Evolutionary conservation across 2,888 invertebrate species (phyloP).

Genomic region (Operophtera brumata): DNA sequence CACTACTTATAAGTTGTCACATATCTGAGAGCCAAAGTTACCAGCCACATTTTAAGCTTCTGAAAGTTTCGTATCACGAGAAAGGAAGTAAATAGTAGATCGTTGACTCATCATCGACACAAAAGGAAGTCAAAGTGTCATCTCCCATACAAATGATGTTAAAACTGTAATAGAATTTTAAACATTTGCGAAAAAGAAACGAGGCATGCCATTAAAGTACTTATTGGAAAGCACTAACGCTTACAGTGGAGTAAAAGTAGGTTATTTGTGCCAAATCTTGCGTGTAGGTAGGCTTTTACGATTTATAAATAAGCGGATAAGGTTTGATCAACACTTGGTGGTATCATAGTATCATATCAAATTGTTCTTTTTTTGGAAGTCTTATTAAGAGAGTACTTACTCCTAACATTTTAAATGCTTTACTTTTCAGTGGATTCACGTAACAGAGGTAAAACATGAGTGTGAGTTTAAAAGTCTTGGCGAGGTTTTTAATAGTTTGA

Average conservation of each 20-base stretch:
- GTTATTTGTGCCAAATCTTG: constrained; percentile 22
- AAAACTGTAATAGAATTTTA: constrained; percentile 25
- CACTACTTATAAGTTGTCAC: too few species aligned
- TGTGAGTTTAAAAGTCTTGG: too few species aligned
- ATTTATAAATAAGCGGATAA: constrained; percentile 18
- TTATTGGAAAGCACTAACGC: constrained; percentile 29
- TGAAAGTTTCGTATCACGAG: neutral
- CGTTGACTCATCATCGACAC: constrained; percentile 19
- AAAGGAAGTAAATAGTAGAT: constrained; percentile 23
- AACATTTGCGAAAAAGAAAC: constrained; percentile 21
- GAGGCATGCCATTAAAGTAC: constrained; percentile 24
- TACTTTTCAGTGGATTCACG: too few species aligned
- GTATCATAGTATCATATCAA: neutral
- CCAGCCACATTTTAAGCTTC: neutral
- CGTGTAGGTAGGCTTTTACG: constrained; percentile 6
- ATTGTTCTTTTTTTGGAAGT: neutral
- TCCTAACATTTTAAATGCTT: too few species aligned
- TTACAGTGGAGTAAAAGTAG: constrained; percentile 13
- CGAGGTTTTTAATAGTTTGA: too few species aligned
- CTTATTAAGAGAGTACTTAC: too few species aligned
- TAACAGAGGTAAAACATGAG: too few species aligned
- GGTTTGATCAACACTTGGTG: constrained; percentile 1
- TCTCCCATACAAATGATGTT: constrained; percentile 33
- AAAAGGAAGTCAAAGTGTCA: constrained; percentile 24
- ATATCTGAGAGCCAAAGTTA: too few species aligned